Evolutionary conservation across 1,140 invertebrate species (phyloP).

Genomic region (Hestina assimilis): DNA sequence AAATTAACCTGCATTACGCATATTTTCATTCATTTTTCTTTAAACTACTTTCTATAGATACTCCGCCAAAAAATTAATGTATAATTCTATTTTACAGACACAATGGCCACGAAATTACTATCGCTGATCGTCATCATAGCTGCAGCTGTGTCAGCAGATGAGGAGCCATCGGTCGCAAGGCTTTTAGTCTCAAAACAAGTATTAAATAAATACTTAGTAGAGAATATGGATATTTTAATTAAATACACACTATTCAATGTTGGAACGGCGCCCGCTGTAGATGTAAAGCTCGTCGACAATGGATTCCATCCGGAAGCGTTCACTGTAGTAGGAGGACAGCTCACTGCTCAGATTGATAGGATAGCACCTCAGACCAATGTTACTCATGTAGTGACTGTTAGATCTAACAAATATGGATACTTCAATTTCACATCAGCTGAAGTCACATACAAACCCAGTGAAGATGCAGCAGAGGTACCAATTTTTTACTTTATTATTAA

Average conservation of each 20-base stretch:
- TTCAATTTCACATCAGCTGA: conserved; percentile 98
- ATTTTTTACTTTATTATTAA: not conserved
- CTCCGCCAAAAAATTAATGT: conserved; percentile 1
- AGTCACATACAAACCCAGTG: conserved; percentile 91
- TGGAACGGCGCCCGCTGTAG: conserved; percentile 91
- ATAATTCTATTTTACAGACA: conserved; percentile 55
- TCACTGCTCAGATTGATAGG: conserved; percentile 90
- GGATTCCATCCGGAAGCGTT: conserved; percentile 95
- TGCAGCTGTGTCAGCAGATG: conserved; percentile 78
- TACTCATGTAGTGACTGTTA: conserved; percentile 94
- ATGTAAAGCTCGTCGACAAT: conserved; percentile 92
- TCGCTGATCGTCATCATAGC: conserved; percentile 62
- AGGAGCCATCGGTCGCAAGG: conserved; percentile 83
- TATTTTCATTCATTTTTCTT: conserved; percentile 34
- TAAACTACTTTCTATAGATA: not conserved
- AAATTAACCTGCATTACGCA: conserved; percentile 4
- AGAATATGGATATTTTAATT: conserved; percentile 97
- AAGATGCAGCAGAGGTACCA: conserved; percentile 84
- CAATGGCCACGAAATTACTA: conserved; percentile 64
- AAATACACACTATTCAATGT: conserved; percentile 94
- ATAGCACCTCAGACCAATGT: conserved; percentile 96
- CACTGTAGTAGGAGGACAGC: conserved; percentile 90
- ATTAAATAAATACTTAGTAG: conserved; percentile 98
- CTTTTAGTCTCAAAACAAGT: conserved; percentile 92
- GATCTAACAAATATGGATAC: conserved; percentile 93